Conservation (phyloP, 2,113 vertebrate species). For the Muntiacus reevesi region DNA sequence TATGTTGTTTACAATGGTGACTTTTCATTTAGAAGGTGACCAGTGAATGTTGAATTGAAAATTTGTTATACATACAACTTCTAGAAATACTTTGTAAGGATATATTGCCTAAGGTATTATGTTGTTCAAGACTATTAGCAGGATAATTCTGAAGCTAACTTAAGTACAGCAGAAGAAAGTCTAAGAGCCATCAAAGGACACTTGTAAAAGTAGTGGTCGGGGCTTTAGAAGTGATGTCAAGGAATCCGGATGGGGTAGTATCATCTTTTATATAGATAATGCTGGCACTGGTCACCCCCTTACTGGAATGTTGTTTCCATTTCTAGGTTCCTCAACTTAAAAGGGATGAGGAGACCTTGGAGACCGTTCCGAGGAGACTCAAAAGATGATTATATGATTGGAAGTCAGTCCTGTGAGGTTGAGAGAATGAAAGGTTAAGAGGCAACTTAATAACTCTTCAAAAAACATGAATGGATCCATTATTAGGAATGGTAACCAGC, state of each 20-base stretch:
- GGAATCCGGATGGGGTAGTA: not conserved
- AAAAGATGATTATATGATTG: constrained; percentile 29
- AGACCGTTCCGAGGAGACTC: constrained; percentile 42
- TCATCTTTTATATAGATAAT: not conserved
- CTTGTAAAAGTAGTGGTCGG: not conserved
- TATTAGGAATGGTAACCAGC: constrained; percentile 27
- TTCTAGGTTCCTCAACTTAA: constrained; percentile 53
- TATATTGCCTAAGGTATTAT: not conserved
- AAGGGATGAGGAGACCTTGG: constrained; percentile 33
- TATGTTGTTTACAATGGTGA: not conserved
- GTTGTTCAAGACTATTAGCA: not conserved
- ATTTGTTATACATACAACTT: not conserved
- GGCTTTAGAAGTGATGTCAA: not conserved
- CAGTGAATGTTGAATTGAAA: not conserved
- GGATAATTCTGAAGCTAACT: not conserved
- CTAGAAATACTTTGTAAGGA: constrained; percentile 5
- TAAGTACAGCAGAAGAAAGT: not conserved
- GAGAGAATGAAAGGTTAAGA: constrained; percentile 17
- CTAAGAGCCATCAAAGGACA: not conserved
- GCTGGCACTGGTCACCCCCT: not conserved
- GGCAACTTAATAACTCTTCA: constrained; percentile 41
- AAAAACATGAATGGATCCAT: constrained; percentile 23
- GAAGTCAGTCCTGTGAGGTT: constrained; percentile 37
- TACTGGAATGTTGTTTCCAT: constrained; percentile 25
- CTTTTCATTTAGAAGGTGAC: not conserved